Evolutionary conservation across 2,113 vertebrate species (phyloP).

Genomic region (Melozone crissalis): DNA sequence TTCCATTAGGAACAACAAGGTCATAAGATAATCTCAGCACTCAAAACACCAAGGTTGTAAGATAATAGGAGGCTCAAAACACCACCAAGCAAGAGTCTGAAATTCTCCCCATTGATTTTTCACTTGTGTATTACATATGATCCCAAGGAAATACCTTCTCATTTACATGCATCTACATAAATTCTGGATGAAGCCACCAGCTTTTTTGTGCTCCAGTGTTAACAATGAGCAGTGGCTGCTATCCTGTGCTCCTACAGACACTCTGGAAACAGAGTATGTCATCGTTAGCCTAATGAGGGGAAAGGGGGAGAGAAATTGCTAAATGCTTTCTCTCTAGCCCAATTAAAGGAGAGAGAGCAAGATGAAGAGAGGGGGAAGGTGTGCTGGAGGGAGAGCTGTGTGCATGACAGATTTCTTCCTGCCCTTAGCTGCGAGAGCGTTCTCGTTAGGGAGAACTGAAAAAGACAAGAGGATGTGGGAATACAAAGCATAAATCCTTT

Average conservation of each 20-base stretch:
- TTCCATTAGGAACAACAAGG: neutral
- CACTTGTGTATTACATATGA: neutral
- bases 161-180: constrained; percentile 32
- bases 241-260: neutral
- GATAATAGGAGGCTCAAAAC: neutral
- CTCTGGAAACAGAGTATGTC: constrained; percentile 20
- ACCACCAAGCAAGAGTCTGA: neutral
- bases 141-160: neutral
- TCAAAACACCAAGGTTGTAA: neutral
- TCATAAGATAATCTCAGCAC: neutral
- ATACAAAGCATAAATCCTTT: constrained; percentile 8
- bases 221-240: constrained; percentile 25
- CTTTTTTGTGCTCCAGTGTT: neutral
- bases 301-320: constrained; percentile 19
- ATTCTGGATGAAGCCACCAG: neutral
- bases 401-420: constrained; percentile 12
- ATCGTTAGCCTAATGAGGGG: constrained; percentile 46
- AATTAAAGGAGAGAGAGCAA: constrained; percentile 37
- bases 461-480: neutral
- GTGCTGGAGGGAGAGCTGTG: neutral
- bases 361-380: neutral
- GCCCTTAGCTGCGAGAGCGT: neutral
- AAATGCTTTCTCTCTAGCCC: constrained; percentile 51
- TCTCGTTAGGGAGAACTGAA: neutral
- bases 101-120: neutral